Evolutionary conservation across 37 sponge, comb jelly and placozoan genomes (phyloP).

Genomic region (Beroe forskalii): DNA sequence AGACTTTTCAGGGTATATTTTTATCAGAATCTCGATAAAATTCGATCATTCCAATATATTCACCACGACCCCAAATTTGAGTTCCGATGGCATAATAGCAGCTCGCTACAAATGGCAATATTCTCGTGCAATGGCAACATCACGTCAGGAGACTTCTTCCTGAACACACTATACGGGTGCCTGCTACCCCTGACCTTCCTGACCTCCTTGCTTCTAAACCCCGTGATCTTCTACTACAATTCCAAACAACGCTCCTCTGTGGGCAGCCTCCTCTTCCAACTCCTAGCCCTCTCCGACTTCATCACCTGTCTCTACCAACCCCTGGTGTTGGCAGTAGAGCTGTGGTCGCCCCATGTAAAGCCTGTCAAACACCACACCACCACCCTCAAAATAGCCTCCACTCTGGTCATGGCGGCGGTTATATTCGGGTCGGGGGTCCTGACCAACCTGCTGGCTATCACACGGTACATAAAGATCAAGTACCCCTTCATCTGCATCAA

Average conservation of each 20-base stretch:
- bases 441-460: slow-evolving; percentile 4
- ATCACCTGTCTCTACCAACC: slow-evolving; percentile 22
- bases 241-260: background rate
- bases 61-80: too few species aligned
- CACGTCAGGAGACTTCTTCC: background rate
- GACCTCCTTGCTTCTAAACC: background rate
- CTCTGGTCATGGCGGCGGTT: background rate
- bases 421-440: background rate
- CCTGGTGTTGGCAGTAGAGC: background rate
- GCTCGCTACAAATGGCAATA: too few species aligned
- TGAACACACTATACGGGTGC: background rate
- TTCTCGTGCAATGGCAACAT: background rate
- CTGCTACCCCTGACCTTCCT: background rate
- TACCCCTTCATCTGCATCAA: background rate
- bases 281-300: slow-evolving; percentile 3
- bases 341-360: background rate
- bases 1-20: too few species aligned
- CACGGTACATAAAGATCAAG: slow-evolving; percentile 17
- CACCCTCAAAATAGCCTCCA: background rate
- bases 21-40: too few species aligned
- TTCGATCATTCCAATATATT: too few species aligned
- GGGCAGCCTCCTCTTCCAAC: background rate
- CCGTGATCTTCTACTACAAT: slow-evolving; percentile 16
- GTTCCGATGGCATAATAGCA: too few species aligned
- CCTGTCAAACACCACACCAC: background rate